phyloP scores from a whole-genome alignment of 2,888 invertebrate genomes.

The Aporophyla nigra region DNA sequence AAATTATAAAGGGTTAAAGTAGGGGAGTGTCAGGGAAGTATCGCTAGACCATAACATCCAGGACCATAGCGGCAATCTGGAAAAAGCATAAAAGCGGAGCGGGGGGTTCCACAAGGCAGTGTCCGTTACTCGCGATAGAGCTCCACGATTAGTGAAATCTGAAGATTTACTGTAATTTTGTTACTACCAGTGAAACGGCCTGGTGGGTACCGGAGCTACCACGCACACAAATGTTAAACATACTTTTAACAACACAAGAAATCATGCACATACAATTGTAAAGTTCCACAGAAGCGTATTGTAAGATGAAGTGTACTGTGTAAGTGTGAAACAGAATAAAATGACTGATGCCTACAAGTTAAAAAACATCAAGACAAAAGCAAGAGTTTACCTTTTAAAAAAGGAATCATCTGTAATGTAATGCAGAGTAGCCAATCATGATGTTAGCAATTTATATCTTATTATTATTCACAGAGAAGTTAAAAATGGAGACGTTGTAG shows the following conservation, averaged over 20 bases:
- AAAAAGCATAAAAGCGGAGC: conserved; percentile 28
- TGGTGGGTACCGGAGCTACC: background rate
- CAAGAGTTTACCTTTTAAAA: conserved; percentile 1
- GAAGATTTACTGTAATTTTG: background rate
- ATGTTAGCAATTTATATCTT: background rate
- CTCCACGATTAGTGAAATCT: background rate
- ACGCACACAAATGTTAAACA: conserved; percentile 5
- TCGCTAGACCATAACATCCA: conserved; percentile 14
- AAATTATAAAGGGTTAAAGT: conserved; percentile 12
- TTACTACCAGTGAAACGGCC: conserved; percentile 2
- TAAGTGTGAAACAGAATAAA: conserved; percentile 26
- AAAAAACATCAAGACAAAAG: conserved; percentile 9
- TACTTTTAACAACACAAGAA: conserved; percentile 4
- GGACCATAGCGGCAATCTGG: background rate
- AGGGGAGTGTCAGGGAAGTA: background rate
- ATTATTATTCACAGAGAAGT: conserved; percentile 29
- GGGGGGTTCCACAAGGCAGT: conserved; percentile 31
- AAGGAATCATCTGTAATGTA: conserved; percentile 5
- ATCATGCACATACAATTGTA: conserved; percentile 22
- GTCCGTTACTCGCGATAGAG: background rate
- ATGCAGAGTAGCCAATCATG: conserved; percentile 10
- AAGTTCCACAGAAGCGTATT: conserved; percentile 40
- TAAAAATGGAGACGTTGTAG: conserved; percentile 5
- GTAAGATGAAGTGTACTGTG: conserved; percentile 15
- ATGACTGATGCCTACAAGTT: conserved; percentile 40